A percentile compares a stretch with the other conserved stretches of the same genome.
phyloP scores from a whole-genome alignment of 2,113 vertebrate species.

The Chlorodrepanis virens region DNA sequence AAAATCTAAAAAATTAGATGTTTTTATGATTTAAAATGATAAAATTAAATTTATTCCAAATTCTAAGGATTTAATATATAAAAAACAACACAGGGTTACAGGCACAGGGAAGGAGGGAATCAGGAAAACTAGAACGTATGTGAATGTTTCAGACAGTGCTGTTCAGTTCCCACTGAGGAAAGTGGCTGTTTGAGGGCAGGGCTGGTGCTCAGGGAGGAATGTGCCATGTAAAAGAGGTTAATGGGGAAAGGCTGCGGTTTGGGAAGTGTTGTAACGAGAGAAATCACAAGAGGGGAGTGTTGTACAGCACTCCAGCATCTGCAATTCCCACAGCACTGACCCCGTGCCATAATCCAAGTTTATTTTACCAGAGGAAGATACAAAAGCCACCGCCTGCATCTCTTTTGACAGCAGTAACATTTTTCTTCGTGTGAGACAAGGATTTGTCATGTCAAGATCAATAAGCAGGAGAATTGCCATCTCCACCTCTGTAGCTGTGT shows the following conservation, averaged over 20 bases:
- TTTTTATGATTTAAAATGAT: no score
- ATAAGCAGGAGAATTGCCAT: neutral
- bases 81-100: neutral
- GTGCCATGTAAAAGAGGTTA: neutral
- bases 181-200: neutral
- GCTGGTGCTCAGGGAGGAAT: neutral
- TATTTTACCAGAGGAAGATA: neutral
- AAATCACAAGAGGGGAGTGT: conserved; percentile 78
- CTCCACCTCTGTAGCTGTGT: neutral
- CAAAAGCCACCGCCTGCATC: neutral
- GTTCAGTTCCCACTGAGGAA: neutral
- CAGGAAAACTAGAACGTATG: neutral
- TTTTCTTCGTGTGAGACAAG: neutral
- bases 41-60: no score
- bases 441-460: neutral
- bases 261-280: conserved; percentile 40
- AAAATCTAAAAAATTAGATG: no score
- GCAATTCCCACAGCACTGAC: neutral
- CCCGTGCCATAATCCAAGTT: neutral
- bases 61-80: neutral
- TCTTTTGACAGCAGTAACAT: neutral
- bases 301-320: conserved; percentile 53
- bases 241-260: neutral
- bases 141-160: neutral
- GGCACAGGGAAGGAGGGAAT: neutral